Evolutionary conservation across 2,888 invertebrate species (phyloP).

Genomic region (Trisateles emortualis): DNA sequence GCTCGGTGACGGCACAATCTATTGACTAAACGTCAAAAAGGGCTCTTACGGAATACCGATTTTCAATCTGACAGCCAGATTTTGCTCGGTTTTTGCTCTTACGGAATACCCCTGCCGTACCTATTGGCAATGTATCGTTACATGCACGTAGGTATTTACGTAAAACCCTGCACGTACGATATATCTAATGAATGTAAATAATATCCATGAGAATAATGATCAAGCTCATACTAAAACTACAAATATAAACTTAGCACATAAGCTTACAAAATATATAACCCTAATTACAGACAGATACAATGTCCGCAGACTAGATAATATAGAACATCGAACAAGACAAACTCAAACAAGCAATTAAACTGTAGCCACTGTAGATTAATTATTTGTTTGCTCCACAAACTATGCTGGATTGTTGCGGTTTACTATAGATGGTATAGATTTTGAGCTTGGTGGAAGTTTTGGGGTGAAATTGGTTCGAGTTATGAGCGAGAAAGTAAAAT

Average conservation of each 20-base stretch:
- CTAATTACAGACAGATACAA: slow-evolving; percentile 8
- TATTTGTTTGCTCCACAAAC: slow-evolving; percentile 80
- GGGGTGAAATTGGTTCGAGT: slow-evolving; percentile 34
- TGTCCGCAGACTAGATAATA: slow-evolving; percentile 37
- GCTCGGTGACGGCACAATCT: too few species aligned
- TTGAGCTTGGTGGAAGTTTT: slow-evolving; percentile 25
- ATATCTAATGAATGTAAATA: neutral
- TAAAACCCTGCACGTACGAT: too few species aligned
- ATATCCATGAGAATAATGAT: neutral
- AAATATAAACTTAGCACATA: slow-evolving; percentile 3
- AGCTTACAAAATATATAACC: slow-evolving; percentile 1
- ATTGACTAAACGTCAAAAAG: too few species aligned
- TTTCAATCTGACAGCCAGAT: too few species aligned
- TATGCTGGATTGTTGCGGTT: slow-evolving; percentile 57
- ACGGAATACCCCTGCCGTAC: too few species aligned
- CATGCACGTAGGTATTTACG: too few species aligned
- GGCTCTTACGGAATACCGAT: too few species aligned
- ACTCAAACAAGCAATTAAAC: slow-evolving; percentile 84
- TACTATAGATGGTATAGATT: slow-evolving; percentile 43
- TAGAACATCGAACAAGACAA: slow-evolving; percentile 57
- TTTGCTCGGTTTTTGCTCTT: too few species aligned
- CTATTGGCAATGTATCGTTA: too few species aligned
- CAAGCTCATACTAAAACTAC: neutral
- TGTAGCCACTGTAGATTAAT: slow-evolving; percentile 77
- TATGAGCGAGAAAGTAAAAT: slow-evolving; percentile 1